Evolutionary conservation across 2,888 invertebrate genomes (phyloP), one percentile per base, ranked within the genome.

Genomic region (Noctua comes): DNA sequence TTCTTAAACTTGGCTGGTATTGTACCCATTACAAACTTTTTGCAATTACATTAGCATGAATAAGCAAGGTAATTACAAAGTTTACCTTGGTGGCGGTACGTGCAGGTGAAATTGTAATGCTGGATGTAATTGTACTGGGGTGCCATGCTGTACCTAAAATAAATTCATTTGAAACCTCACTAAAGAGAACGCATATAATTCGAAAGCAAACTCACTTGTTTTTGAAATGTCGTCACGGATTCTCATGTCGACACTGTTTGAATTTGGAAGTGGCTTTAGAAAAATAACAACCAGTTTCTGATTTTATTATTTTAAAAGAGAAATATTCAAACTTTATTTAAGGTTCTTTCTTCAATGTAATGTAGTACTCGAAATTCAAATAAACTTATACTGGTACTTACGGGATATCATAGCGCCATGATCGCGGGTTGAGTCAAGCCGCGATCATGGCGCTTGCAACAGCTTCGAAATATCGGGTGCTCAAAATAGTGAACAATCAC

Each of bases 1-100:
- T 84, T 43, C 70, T 79, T 16, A 36, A 77, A 86, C 57, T 81
- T 81, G 46, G 62, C 66, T 71, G 59, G 77, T 77, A 73, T 76
- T 84, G 76, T 83, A 83, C 80, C 76, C 80, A 65, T 24, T 73
- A 76, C 24, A 68, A 88, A 85, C 57, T 83, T 87, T 83, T 74
- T 79, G 81, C 73, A 75, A 81, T 87, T 76, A 80, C 84, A 81
- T 86, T 86, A 79, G 46, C 81, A 79, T 81, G 68, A 70, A 83
- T 83, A 81, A 84, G 75, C 73, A 36, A 36, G 31, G 70, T 79
- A 79, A 85, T 85, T 76, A 80, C 59, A 5, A 68, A 87, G 77
- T 86, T 83, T 70, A 65, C 46, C 46, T 31, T 40, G 66, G 51
- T 62, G 72, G 62, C 8, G 46, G 57, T 27, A 64, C 76, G 70